phyloP scores from a whole-genome alignment of 1,140 invertebrate genomes.

The Zaprionus tsacasi region DNA sequence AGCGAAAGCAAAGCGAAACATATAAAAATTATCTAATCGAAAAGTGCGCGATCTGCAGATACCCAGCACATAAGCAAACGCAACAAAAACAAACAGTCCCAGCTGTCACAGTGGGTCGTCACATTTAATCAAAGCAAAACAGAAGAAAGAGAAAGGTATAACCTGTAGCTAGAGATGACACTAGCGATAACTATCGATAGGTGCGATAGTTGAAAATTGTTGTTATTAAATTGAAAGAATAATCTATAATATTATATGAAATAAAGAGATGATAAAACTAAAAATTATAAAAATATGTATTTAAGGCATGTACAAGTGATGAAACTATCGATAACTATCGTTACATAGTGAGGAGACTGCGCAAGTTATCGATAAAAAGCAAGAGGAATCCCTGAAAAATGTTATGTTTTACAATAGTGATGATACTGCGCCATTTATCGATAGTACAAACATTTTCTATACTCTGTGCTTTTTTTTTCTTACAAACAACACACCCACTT shows the following conservation, averaged over 20 bases:
- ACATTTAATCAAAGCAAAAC: not conserved
- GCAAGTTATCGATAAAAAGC: not conserved
- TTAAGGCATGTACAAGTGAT: no score
- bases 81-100: not conserved
- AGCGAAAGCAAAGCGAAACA: not conserved
- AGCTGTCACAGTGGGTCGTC: not conserved
- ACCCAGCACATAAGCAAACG: not conserved
- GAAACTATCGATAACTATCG: no score
- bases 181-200: not conserved
- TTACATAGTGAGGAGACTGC: not conserved
- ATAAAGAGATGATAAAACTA: no score
- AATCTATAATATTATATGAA: no score
- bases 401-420: no score
- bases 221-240: no score
- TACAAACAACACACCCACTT: not conserved
- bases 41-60: slow-evolving; percentile 9
- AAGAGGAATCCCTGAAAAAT: no score
- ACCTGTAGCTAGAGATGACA: not conserved
- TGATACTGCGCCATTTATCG: not conserved
- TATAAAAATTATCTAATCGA: slow-evolving; percentile 3
- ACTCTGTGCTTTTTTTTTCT: not conserved
- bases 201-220: not conserved
- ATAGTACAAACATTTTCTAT: not conserved
- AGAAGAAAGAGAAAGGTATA: not conserved
- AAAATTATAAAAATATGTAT: no score